Evolutionary conservation across 2,888 invertebrate species (phyloP), one percentile per base, ranked within the genome.

Genomic region (Ichneumoninae sp.): DNA sequence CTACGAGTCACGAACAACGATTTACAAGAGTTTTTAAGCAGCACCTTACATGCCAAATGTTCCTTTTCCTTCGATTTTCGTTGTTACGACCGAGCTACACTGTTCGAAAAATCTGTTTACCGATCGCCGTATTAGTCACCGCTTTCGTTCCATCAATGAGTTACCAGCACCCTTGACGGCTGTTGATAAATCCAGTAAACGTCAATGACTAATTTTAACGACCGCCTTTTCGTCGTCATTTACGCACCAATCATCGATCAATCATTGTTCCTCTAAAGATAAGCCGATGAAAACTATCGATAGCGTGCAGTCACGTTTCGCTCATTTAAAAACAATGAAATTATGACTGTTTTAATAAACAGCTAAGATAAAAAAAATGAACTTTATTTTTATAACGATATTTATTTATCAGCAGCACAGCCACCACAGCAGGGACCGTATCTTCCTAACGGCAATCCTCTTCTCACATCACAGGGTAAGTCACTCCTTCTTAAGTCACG

Each of bases 361-460:
- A 8, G 22, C 40, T 10, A 57, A 26, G 10, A 22, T 22, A 22
- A 3, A 26, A 44, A 44, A 7, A 19, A 19, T 40, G 0, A 10
- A 65, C 0, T 10, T 19, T 19, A 13, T 60, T 10, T 40, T 60
- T 63, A 47, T 71, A 52, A 54, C 7, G 19, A 70, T 70, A 26
- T 50, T 54, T 44, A 60, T 22, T 73, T 44, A 57, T 3, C 90
- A 87, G 92, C 90, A 87, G 90, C 92, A 69, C 93, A 93, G 83
- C 89, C 90, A 83, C 89, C 91, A 75, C 91, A 92, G 63, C 94
- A 93, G 85, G 90, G 88, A 69, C 89, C 92, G 75, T 94, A 93
- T 89, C 91, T 93, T 90, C 92, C 93, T 83, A 94, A 93, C 88
- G 93, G 93, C 87, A 93, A 90, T 82, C 90, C 92, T 30, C 90